Percentiles rank a stretch among this genome's conserved stretches.
These are phyloP conservation scores for Pristionchus exspectatus DNA, from an alignment of 2,888 invertebrate genomes.

Conservation along the genomic window DNA sequence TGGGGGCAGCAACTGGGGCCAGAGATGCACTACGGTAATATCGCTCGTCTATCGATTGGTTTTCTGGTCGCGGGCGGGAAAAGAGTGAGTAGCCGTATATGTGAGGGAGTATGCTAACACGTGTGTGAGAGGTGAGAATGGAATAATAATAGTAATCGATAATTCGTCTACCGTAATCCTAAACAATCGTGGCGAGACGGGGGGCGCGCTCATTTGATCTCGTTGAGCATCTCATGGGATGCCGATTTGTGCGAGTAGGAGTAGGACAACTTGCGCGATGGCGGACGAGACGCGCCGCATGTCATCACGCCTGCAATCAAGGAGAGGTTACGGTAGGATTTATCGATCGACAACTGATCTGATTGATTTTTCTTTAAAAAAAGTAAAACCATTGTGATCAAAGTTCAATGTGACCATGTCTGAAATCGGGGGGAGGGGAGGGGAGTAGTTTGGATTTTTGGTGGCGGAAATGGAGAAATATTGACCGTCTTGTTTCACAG, in stretches of 20 bases:
- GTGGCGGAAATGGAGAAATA: background rate
- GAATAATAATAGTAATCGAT: background rate
- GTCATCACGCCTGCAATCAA: background rate
- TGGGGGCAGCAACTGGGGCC: background rate
- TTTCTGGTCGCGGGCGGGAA: background rate
- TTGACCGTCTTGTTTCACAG: background rate
- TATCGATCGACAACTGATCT: background rate
- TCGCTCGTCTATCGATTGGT: conserved; percentile 25
- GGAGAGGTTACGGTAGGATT: conserved; percentile 10
- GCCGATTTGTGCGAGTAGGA: conserved; percentile 63
- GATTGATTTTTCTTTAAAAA: no score
- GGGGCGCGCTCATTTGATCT: conserved; percentile 45
- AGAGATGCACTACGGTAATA: conserved; percentile 15
- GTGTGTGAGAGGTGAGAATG: background rate
- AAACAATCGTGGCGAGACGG: conserved; percentile 21
- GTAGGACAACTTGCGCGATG: conserved; percentile 67
- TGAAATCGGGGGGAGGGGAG: no score
- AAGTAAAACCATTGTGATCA: no score
- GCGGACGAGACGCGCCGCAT: conserved; percentile 61
- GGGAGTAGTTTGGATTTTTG: background rate
- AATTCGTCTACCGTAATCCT: conserved; percentile 35
- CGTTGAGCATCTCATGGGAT: conserved; percentile 53
- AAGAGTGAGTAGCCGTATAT: conserved; percentile 42
- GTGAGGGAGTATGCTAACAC: conserved; percentile 47
- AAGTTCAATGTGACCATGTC: no score